Evolutionary conservation across 2,113 vertebrate species (phyloP).

Genomic region (Ciconia stormi): DNA sequence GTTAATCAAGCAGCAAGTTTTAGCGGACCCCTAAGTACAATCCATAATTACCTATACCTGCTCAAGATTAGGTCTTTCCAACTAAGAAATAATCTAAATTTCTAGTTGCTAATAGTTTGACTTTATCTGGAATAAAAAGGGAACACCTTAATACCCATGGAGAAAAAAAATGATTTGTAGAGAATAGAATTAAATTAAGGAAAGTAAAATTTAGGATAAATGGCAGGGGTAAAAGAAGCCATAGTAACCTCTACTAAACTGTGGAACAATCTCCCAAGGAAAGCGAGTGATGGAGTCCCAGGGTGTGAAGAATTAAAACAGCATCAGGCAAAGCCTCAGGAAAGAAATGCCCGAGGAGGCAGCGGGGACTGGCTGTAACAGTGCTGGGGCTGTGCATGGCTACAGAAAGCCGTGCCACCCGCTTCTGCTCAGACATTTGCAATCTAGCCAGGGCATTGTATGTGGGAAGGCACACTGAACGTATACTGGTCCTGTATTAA

Average conservation of each 20-base stretch:
- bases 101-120: background rate
- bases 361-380: rapidly evolving
- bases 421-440: background rate
- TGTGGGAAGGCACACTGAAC: background rate
- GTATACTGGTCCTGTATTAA: background rate
- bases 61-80: slow-evolving; percentile 3
- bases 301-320: background rate
- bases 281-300: background rate
- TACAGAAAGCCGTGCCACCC: background rate
- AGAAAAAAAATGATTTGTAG: background rate
- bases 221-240: background rate
- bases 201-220: background rate
- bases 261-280: background rate
- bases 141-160: background rate
- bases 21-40: background rate
- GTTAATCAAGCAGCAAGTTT: slow-evolving; percentile 49
- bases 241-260: background rate
- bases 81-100: background rate
- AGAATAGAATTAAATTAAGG: background rate
- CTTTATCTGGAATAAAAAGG: background rate
- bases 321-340: background rate
- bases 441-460: background rate
- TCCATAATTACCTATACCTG: slow-evolving; percentile 28
- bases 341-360: background rate
- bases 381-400: background rate